Evolutionary conservation across 2,113 vertebrate genomes (phyloP).

Genomic region (Panurus biarmicus): DNA sequence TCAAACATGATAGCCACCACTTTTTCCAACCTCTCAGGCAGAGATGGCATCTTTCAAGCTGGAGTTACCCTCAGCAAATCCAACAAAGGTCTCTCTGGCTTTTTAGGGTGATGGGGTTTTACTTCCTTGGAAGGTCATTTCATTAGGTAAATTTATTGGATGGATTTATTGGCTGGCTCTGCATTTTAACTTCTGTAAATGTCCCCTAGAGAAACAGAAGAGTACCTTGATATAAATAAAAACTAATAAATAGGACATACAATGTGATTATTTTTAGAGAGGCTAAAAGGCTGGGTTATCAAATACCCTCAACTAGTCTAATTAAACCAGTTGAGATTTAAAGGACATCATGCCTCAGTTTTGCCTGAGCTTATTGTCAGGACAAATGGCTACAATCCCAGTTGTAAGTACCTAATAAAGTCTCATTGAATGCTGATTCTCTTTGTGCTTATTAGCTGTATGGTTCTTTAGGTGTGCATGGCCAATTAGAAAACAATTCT

Average conservation of each 20-base stretch:
- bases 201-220: neutral
- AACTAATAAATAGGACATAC: neutral
- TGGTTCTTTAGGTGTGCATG: neutral
- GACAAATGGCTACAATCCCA: neutral
- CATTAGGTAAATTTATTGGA: neutral
- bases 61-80: neutral
- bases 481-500: slow-evolving; percentile 3
- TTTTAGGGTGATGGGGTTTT: neutral
- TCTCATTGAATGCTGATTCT: neutral
- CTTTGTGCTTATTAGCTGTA: neutral
- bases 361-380: neutral
- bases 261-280: neutral
- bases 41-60: slow-evolving; percentile 16
- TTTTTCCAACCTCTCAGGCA: neutral
- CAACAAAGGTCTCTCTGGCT: neutral
- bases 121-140: slow-evolving; percentile 19
- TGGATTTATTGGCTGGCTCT: neutral
- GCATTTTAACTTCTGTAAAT: neutral
- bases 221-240: neutral
- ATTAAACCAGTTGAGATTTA: slow-evolving; percentile 3
- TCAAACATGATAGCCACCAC: slow-evolving; percentile 18
- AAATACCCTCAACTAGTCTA: neutral
- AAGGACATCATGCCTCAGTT: neutral
- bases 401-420: neutral
- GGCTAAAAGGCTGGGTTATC: neutral